phyloP scores from a whole-genome alignment of 2,888 invertebrate genomes.

The Lycaena phlaeas region DNA sequence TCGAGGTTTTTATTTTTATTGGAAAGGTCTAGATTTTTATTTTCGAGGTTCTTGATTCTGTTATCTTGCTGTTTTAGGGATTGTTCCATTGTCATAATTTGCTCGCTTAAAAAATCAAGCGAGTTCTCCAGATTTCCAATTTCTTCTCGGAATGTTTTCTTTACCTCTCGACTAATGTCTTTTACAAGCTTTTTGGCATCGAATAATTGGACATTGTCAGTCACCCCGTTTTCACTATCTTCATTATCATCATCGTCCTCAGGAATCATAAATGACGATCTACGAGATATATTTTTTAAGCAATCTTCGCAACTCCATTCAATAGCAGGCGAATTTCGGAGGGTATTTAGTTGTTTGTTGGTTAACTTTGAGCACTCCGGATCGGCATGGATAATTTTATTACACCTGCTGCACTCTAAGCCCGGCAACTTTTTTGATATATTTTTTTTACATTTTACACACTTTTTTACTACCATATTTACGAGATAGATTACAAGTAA shows the following conservation, averaged over 20 bases:
- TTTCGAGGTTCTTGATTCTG: constrained; percentile 14
- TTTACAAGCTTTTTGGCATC: constrained; percentile 11
- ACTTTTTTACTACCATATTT: constrained; percentile 10
- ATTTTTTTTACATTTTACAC: constrained; percentile 15
- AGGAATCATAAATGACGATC: constrained; percentile 16
- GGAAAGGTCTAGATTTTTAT: constrained; percentile 10
- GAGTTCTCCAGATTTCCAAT: constrained; percentile 3
- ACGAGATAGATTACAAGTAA: too few species aligned
- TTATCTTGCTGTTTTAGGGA: constrained; percentile 11
- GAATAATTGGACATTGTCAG: not conserved
- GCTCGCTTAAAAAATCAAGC: constrained; percentile 5
- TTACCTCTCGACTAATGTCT: constrained; percentile 13
- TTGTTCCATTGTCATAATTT: constrained; percentile 6
- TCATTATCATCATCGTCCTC: constrained; percentile 14
- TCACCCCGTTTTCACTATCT: constrained; percentile 2
- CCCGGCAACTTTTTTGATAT: constrained; percentile 15
- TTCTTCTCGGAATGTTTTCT: constrained; percentile 14
- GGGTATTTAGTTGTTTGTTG: constrained; percentile 16
- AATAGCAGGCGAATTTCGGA: constrained; percentile 15
- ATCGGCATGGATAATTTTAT: constrained; percentile 19
- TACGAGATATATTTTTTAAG: constrained; percentile 11
- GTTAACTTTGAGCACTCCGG: constrained; percentile 15
- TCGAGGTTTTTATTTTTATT: constrained; percentile 14
- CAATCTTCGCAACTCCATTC: constrained; percentile 20
- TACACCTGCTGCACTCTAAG: constrained; percentile 20